Evolutionary conservation across 2,888 invertebrate genomes (phyloP).

Genomic region (Brachyptera putata): DNA sequence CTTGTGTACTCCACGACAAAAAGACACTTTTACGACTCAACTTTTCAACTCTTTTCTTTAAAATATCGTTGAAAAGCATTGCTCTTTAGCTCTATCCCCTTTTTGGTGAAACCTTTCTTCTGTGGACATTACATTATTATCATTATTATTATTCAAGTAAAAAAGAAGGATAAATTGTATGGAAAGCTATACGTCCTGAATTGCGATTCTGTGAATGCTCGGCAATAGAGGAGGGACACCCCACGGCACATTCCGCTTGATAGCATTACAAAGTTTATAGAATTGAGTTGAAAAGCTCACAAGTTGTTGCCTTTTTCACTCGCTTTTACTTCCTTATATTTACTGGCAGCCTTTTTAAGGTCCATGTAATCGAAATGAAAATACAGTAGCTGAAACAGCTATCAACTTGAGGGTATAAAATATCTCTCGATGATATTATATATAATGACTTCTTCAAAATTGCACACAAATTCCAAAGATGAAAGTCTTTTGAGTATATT

Average conservation of each 20-base stretch:
- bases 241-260: conserved; percentile 14
- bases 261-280: conserved; percentile 18
- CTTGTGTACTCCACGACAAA: conserved; percentile 25
- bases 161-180: conserved; percentile 24
- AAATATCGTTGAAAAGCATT: conserved; percentile 13
- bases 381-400: conserved; percentile 16
- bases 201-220: too few relatives aligned
- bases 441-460: too few relatives aligned
- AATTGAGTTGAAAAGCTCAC: conserved; percentile 2
- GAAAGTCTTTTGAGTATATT: too few relatives aligned
- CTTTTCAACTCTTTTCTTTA: conserved; percentile 21
- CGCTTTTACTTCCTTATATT: too few relatives aligned
- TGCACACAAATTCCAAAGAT: too few relatives aligned
- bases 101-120: conserved; percentile 9
- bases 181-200: neutral
- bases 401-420: neutral
- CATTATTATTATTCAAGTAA: conserved; percentile 20
- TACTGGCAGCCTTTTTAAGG: conserved; percentile 2
- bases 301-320: conserved; percentile 12
- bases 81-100: conserved; percentile 17
- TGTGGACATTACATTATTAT: conserved; percentile 12
- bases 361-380: conserved; percentile 18
- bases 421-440: too few relatives aligned
- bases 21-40: conserved; percentile 24
- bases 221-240: too few relatives aligned